Evolutionary conservation across 2,113 vertebrate genomes (phyloP), one percentile per base, ranked within the genome.

Genomic region (Barnardius zonarius): DNA sequence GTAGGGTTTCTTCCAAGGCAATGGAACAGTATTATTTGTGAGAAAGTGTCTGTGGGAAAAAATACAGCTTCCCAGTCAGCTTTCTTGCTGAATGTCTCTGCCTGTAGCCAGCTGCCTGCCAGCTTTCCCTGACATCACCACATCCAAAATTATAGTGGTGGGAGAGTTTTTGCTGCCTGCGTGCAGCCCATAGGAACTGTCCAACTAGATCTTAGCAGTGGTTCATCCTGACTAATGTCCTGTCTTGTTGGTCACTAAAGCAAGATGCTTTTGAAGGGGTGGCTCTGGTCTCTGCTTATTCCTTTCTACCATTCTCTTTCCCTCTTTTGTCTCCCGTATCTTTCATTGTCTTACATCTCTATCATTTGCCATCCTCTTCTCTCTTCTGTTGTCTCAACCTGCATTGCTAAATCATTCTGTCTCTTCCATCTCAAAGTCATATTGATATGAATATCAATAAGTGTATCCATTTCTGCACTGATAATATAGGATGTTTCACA

Each of bases 131-230:
- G 90, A 67, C 85, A 63, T 70, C 85, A 59, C 87, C 72, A 86
- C 25, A 90, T 91, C 67, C 94, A 89, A 93, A 93, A 93, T 95
- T 84, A 79, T 23, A 89, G 66, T 46, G 57, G 24, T 88, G 70
- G 52, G 59, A 77, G 13, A 81, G 76, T 30, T 88, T 86, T 57
- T 63, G 37, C 76, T 92, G 54, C 68, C 49, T 86, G 61, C 3
- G 37, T 90, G 70, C 57, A 46, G 6, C 67, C 91, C 67, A 74
- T 6, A 66, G 69, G 35, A 73, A 31, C 66, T 79, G 70, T 76
- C 70, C 76, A 73, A 23, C 25, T n/a, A 55, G 66, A 64, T 66
- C 81, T 76, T 41, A 63, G 35, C 35, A 55, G 49, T 17, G 48
- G 33, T 17, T 83, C 41, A 18, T 59, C 59, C 68, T 62, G 19